phyloP scores from a whole-genome alignment of 2,797 vertebrate species.

The Cephalopachus bancanus region DNA sequence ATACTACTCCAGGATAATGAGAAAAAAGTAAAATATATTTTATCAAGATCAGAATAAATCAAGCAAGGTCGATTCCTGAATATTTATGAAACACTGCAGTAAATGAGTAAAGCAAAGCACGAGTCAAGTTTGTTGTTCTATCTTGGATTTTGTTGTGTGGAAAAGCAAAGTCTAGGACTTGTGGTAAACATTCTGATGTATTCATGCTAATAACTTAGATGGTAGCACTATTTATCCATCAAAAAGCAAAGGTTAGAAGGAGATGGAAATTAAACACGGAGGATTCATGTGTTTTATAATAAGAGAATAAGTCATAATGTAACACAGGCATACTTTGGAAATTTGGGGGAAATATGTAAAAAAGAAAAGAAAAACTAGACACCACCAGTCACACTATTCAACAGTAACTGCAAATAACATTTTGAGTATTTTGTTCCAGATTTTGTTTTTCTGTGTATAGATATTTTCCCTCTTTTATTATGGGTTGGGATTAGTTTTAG shows the following conservation, averaged over 20 bases:
- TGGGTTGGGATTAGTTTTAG: constrained; percentile 14
- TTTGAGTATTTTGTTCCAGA: constrained; percentile 11
- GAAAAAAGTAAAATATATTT: constrained; percentile 47
- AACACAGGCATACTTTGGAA: constrained; percentile 44
- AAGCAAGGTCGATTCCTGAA: background rate
- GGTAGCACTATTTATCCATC: constrained; percentile 67
- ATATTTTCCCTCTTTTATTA: background rate
- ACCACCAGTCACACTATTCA: background rate
- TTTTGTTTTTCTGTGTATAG: background rate
- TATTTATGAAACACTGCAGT: constrained; percentile 65
- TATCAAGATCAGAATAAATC: constrained; percentile 72
- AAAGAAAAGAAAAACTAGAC: constrained; percentile 20
- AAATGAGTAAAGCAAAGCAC: constrained; percentile 51
- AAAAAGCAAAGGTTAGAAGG: constrained; percentile 42
- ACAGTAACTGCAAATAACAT: background rate
- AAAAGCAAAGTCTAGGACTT: background rate
- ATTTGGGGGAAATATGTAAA: background rate
- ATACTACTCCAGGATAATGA: constrained; percentile 40
- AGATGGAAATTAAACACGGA: constrained; percentile 60
- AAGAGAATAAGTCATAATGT: constrained; percentile 40
- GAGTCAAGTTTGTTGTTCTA: constrained; percentile 37
- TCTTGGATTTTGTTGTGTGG: constrained; percentile 57
- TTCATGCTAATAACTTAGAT: constrained; percentile 47
- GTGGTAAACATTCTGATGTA: constrained; percentile 44
- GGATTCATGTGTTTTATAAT: constrained; percentile 53